Evolutionary conservation across 1,140 invertebrate genomes (phyloP).

Genomic region (Atopsyche davidsoni): DNA sequence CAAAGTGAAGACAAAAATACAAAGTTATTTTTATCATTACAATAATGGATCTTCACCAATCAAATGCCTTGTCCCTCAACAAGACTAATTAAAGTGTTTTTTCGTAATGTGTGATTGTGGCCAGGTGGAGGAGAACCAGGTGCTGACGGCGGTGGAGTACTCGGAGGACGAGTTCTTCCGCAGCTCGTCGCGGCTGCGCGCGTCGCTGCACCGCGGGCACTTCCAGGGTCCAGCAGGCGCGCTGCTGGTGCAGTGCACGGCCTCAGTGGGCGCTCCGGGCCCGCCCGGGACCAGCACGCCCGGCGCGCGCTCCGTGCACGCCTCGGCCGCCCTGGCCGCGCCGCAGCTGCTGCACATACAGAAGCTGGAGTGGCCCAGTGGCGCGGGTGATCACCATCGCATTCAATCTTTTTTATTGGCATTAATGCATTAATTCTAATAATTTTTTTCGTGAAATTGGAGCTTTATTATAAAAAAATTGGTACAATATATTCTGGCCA

Average conservation of each 20-base stretch:
- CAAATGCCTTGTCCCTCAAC: no score
- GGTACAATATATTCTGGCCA: no score
- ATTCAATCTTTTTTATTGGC: no score
- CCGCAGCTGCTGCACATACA: slow-evolving; percentile 22
- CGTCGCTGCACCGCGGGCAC: slow-evolving; percentile 18
- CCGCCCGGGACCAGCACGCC: no score
- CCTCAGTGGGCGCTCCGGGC: slow-evolving; percentile 13
- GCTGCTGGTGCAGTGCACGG: slow-evolving; percentile 19
- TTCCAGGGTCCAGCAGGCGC: slow-evolving; percentile 20
- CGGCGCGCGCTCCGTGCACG: slow-evolving; percentile 15
- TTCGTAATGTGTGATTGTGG: background rate
- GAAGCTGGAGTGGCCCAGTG: slow-evolving; percentile 27
- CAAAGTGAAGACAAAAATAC: no score
- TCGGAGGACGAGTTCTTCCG: slow-evolving; percentile 15
- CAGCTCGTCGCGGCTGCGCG: slow-evolving; percentile 16
- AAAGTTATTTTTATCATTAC: no score
- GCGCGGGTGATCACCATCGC: slow-evolving; percentile 14
- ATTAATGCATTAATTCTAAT: no score
- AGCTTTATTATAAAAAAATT: no score
- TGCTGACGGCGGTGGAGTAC: slow-evolving; percentile 12
- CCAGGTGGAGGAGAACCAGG: slow-evolving; percentile 16
- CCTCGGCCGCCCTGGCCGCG: slow-evolving; percentile 18
- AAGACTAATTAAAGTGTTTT: no score
- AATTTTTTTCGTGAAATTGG: no score
- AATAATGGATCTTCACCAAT: no score